Conservation (phyloP, 1,140 invertebrate species). For the Aethina tumida region DNA sequence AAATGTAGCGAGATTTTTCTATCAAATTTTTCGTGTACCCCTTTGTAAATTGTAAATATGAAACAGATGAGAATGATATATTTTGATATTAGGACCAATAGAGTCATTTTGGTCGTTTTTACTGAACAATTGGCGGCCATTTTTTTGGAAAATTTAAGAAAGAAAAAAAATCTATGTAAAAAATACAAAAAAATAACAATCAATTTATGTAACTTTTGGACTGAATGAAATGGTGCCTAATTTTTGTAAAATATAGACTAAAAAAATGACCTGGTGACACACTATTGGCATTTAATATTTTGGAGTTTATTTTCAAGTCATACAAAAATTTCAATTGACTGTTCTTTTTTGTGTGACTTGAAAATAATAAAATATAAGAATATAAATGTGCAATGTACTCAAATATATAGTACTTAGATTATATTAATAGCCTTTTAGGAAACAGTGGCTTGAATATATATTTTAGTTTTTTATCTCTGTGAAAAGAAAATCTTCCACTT, state of each 20-base stretch:
- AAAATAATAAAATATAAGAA: not conserved
- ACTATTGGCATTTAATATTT: conserved; percentile 23
- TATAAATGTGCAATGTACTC: conserved; percentile 23
- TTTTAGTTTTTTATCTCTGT: no score
- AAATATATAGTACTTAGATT: conserved; percentile 8
- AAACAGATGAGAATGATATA: conserved; percentile 20
- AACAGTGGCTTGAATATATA: no score
- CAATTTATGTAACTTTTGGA: conserved; percentile 32
- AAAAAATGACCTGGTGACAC: conserved; percentile 22
- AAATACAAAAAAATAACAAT: conserved; percentile 18
- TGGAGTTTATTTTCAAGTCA: conserved; percentile 6
- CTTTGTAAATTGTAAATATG: conserved; percentile 5
- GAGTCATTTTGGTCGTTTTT: conserved; percentile 25
- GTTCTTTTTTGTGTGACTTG: conserved; percentile 1
- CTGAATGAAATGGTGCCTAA: conserved; percentile 31
- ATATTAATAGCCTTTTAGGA: no score
- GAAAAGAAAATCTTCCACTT: no score
- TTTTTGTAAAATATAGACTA: conserved; percentile 19
- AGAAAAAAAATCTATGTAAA: conserved; percentile 9
- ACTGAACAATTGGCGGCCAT: no score
- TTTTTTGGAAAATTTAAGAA: conserved; percentile 17
- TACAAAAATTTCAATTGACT: not conserved
- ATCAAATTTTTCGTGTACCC: conserved; percentile 9
- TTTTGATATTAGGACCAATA: conserved; percentile 27
- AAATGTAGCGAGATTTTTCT: conserved; percentile 10